These are phyloP conservation scores for Drosophila nr. medialis DNA, from an alignment of 2,888 invertebrate species.

Conservation along the genomic window DNA sequence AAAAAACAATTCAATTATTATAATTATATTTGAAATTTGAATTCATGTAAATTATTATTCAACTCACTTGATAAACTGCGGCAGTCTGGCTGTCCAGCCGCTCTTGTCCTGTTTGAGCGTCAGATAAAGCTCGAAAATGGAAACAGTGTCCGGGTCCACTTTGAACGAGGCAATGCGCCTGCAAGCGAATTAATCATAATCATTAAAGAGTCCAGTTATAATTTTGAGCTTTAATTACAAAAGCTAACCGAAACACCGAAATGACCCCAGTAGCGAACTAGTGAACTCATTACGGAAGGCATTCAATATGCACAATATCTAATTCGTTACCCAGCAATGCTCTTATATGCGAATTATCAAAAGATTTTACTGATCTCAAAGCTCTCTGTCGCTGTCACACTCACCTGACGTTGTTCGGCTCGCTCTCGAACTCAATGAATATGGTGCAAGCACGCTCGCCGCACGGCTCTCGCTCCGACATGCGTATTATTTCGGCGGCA, in stretches of 20 bases:
- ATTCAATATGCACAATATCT: too few species aligned
- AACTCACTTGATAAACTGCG: conserved; percentile 95
- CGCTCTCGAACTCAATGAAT: conserved; percentile 92
- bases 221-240: neutral
- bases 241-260: neutral
- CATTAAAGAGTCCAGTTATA: neutral
- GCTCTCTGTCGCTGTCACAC: conserved; percentile 13
- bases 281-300: neutral
- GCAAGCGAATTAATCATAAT: conserved; percentile 19
- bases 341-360: neutral
- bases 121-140: conserved; percentile 95
- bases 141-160: conserved; percentile 93
- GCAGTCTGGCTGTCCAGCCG: conserved; percentile 94
- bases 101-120: conserved; percentile 94
- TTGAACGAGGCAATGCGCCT: conserved; percentile 92
- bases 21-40: neutral
- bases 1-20: conserved; percentile 54
- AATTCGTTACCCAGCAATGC: too few species aligned
- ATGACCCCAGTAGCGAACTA: neutral
- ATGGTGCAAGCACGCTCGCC: conserved; percentile 95
- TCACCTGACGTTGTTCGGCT: conserved; percentile 86
- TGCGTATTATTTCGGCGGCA: conserved; percentile 91
- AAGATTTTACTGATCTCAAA: conserved; percentile 3
- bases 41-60: neutral
- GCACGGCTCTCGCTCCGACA: conserved; percentile 95